Evolutionary conservation across 1,140 invertebrate species (phyloP).

Genomic region (Acromyrmex charruanus): DNA sequence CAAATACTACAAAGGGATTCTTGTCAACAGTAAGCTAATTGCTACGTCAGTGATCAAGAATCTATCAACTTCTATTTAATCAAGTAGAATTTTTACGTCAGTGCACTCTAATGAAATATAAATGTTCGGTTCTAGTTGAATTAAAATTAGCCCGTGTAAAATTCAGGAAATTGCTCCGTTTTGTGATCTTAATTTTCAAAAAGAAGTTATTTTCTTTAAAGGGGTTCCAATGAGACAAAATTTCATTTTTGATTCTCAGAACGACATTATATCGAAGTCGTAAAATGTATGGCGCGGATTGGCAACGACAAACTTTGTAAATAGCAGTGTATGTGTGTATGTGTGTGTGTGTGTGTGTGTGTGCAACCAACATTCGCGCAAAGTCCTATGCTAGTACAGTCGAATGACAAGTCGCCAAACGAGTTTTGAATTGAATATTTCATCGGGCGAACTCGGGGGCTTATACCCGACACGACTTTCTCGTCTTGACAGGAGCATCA

Average conservation of each 20-base stretch:
- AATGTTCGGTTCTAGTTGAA: neutral
- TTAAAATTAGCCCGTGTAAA: neutral
- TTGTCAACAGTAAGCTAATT: conserved; percentile 37
- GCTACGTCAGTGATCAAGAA: neutral
- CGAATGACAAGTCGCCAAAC: conserved; percentile 61
- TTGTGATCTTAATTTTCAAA: neutral
- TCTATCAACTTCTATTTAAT: neutral
- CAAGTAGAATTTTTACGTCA: neutral
- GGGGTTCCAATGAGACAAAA: neutral
- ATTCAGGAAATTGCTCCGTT: neutral
- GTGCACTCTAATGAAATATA: neutral
- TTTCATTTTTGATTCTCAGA: conserved; percentile 44
- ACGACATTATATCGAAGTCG: conserved; percentile 27
- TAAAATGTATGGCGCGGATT: conserved; percentile 41
- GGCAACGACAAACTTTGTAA: conserved; percentile 49
- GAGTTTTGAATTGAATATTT: conserved; percentile 65
- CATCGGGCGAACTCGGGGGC: conserved; percentile 21
- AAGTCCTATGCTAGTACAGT: conserved; percentile 22
- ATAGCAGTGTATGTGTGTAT: neutral
- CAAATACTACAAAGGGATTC: conserved; percentile 32
- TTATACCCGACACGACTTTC: conserved; percentile 30
- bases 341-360: neutral
- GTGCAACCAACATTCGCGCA: conserved; percentile 11
- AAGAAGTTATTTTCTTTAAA: conserved; percentile 18
- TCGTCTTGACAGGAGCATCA: conserved; percentile 33